phyloP scores from a whole-genome alignment of 2,113 vertebrate genomes.

The Psammodynastes pulverulentus region DNA sequence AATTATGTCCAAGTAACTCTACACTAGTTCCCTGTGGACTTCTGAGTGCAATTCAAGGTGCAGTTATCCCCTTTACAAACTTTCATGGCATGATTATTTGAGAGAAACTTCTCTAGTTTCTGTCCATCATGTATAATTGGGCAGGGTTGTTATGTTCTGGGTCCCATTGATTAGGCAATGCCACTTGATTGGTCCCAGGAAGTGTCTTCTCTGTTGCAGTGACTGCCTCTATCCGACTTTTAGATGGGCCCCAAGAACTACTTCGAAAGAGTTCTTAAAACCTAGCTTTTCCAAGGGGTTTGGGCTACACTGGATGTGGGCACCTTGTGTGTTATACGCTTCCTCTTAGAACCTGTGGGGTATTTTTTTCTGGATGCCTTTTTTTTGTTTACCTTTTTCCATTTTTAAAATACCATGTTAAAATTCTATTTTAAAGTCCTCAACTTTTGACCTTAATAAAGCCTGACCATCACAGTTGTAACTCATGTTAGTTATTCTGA shows the following conservation, averaged over 20 bases:
- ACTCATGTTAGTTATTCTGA: not conserved
- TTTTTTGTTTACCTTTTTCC: not conserved
- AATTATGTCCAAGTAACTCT: not conserved
- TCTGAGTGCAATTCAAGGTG: not conserved
- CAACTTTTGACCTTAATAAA: not conserved
- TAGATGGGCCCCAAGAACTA: not conserved
- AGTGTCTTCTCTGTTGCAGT: not conserved
- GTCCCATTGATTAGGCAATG: not conserved
- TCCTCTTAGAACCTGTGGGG: not conserved
- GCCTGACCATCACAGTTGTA: not conserved
- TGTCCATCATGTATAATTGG: not conserved
- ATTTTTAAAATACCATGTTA: not conserved
- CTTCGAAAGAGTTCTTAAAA: not conserved
- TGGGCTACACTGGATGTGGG: not conserved
- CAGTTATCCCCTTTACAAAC: not conserved
- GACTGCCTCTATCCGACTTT: not conserved
- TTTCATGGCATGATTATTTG: not conserved
- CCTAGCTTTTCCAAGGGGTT: not conserved
- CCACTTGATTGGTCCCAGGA: not conserved
- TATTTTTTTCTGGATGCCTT: not conserved
- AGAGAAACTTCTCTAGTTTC: not conserved
- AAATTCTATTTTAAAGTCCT: no score
- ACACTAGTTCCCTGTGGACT: not conserved
- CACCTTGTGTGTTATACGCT: not conserved
- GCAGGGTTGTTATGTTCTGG: not conserved